These are phyloP conservation scores for Uromys caudimaculatus DNA, from an alignment of 2,797 vertebrate genomes.

Conservation along the genomic window DNA sequence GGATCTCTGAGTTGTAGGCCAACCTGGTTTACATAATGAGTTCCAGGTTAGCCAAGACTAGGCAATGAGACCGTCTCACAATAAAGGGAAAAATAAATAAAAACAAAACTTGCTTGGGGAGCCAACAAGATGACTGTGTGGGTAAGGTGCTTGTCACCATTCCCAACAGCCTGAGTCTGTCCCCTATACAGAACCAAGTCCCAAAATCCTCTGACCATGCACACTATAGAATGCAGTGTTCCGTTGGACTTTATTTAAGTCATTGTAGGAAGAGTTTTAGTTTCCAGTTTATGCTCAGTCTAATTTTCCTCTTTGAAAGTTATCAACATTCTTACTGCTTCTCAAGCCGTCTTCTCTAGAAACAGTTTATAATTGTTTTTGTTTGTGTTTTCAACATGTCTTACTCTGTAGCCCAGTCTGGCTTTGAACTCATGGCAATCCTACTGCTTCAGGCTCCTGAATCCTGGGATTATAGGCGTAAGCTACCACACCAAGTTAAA, in stretches of 20 bases:
- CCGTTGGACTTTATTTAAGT: not conserved
- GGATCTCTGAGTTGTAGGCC: not conserved
- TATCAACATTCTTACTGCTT: constrained; percentile 18
- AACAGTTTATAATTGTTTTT: not conserved
- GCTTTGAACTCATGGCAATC: not conserved
- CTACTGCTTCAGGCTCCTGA: not conserved
- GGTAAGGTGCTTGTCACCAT: not conserved
- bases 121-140: not conserved
- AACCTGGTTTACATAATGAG: not conserved
- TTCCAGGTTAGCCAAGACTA: not conserved
- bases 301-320: constrained; percentile 32
- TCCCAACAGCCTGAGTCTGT: not conserved
- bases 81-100: not conserved
- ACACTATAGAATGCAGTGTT: not conserved
- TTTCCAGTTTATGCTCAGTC: not conserved
- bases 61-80: not conserved
- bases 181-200: not conserved
- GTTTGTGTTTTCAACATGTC: not conserved
- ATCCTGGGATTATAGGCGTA: not conserved
- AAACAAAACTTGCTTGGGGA: not conserved
- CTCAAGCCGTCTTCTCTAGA: constrained; percentile 9
- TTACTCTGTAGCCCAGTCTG: not conserved
- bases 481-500: not conserved
- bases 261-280: not conserved
- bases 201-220: not conserved